Percentiles rank a stretch among this genome's conserved stretches.
Conservation (phyloP, 2,888 invertebrate genomes). For the Ischnura elegans region DNA sequence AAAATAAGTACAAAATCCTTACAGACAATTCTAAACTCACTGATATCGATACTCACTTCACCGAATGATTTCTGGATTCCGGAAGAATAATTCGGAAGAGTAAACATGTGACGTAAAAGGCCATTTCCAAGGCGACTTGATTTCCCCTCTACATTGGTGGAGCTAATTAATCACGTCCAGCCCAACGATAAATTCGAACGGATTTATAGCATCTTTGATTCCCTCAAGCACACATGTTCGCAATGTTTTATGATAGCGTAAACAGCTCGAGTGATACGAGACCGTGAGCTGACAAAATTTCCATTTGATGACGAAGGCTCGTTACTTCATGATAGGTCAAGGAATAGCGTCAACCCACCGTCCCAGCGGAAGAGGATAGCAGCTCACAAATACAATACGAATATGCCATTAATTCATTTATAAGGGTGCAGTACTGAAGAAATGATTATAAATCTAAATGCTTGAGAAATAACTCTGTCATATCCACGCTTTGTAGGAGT, state of each 20-base stretch:
- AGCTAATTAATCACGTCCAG: slow-evolving; percentile 3
- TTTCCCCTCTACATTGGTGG: neutral
- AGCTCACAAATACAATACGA: too few species aligned
- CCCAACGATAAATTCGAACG: slow-evolving; percentile 24
- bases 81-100: neutral
- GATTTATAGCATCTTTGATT: slow-evolving; percentile 51
- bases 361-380: too few species aligned
- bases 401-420: too few species aligned
- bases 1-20: too few species aligned
- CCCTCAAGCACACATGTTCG: neutral
- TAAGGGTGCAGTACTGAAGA: too few species aligned
- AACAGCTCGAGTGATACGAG: neutral
- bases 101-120: neutral
- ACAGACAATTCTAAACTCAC: neutral
- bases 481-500: too few species aligned
- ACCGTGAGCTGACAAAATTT: slow-evolving; percentile 20
- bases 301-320: neutral
- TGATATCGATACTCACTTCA: neutral
- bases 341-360: neutral
- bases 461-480: too few species aligned
- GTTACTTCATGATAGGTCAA: neutral
- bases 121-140: neutral
- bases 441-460: too few species aligned
- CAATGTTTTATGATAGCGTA: slow-evolving; percentile 4
- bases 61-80: neutral